Evolutionary conservation across 2,888 invertebrate genomes (phyloP), one percentile per base, ranked within the genome.

Genomic region (Lasioglossum vierecki): DNA sequence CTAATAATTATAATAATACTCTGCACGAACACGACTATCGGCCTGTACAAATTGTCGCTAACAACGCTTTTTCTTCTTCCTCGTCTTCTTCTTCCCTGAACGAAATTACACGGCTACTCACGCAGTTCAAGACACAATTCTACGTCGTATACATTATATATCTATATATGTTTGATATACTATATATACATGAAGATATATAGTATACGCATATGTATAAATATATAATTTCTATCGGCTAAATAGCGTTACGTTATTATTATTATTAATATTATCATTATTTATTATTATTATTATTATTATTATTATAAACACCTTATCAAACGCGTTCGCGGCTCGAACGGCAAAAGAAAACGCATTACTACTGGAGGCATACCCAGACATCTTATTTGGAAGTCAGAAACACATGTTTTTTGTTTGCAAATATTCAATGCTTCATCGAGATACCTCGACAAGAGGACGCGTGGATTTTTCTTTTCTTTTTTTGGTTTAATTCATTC

Each of bases 361-460:
- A 73, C 44, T 68, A 57, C 35, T 68, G 35, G 68, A 39, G 70
- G 39, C n/a, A 22, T n/a, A 26, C 44, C 75, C 44, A 26, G 63
- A 78, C 22, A 49, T 72, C 49, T 57, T 85, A 80, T 26, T 49
- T 85, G 80, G 79, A 80, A 80, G 77, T 84, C 15, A 41, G 68
- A 70, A 44, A 46, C 53, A 39, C 46, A 70, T 46, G 57, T 68
- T 86, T 35, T 68, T 35, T 18, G 22, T 39, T 68, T 82, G 84
- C 88, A 85, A 84, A 73, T 83, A 72, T 71, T 84, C 86, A 88
- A 90, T 88, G 84, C 82, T 90, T 89, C 85, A 83, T 90, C 86
- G 88, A 68, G 88, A 91, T 92, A 92, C 89, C 89, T 84, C 85
- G 87, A 89, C 1, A 57, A 82, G 83, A 88, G 89, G 89, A 89